These are phyloP conservation scores for Phytoseiulus persimilis DNA, from an alignment of 2,888 invertebrate species.

Conservation along the genomic window DNA sequence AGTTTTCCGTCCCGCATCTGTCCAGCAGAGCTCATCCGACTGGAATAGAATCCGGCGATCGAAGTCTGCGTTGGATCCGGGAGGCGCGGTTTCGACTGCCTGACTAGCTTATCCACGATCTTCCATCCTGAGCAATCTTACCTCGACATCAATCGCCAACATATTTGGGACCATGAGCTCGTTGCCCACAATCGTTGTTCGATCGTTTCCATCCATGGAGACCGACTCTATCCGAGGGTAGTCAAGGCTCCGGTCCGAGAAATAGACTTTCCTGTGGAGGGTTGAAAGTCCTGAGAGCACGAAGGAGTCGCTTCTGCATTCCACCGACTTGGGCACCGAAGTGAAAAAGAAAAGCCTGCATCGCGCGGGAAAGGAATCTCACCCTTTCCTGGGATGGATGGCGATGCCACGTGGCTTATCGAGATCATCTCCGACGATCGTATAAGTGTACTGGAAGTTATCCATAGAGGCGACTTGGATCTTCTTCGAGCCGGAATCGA, in stretches of 20 bases:
- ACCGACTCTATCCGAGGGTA: conserved; percentile 13
- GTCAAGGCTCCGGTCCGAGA: conserved; percentile 6
- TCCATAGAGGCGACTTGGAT: conserved; percentile 27
- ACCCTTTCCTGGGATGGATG: conserved; percentile 14
- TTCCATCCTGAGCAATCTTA: background rate
- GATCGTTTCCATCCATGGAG: conserved; percentile 30
- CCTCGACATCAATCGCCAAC: conserved; percentile 18
- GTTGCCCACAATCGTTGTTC: background rate
- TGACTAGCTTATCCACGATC: too few relatives aligned
- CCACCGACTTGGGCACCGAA: too few relatives aligned
- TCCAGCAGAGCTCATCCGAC: conserved; percentile 34
- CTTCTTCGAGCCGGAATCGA: conserved; percentile 9
- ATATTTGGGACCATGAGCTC: conserved; percentile 20
- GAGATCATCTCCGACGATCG: background rate
- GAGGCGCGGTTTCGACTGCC: too few relatives aligned
- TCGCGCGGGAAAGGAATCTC: background rate
- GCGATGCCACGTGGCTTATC: conserved; percentile 34
- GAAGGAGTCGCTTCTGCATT: too few relatives aligned
- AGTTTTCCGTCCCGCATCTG: conserved; percentile 16
- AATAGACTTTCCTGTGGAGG: conserved; percentile 12
- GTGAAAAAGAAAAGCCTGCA: too few relatives aligned
- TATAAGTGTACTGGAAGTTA: conserved; percentile 29
- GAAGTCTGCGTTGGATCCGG: background rate
- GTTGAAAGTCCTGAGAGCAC: too few relatives aligned
- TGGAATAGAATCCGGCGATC: background rate